These are phyloP conservation scores for Cnemophilus loriae DNA, from an alignment of 2,113 vertebrate species.

Conservation along the genomic window DNA sequence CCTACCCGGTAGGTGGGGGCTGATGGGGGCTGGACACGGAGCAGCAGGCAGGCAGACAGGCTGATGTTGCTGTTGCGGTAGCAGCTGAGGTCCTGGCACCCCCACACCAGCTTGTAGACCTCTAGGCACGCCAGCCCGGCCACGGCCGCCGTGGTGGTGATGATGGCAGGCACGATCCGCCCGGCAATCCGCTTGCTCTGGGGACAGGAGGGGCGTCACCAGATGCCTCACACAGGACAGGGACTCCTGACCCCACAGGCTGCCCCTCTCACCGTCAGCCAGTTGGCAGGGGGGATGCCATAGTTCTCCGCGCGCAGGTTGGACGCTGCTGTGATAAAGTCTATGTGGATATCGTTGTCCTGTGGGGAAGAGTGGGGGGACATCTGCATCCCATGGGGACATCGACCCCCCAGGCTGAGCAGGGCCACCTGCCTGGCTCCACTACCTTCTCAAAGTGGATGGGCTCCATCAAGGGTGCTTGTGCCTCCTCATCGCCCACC, in stretches of 20 bases:
- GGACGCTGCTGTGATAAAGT: slow-evolving; percentile 82
- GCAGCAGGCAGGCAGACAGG: slow-evolving; percentile 65
- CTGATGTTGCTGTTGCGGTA: slow-evolving; percentile 74
- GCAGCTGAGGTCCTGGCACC: slow-evolving; percentile 47
- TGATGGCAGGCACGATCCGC: slow-evolving; percentile 85
- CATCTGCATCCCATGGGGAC: not conserved
- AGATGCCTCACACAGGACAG: fast-evolving
- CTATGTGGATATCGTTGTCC: slow-evolving; percentile 84
- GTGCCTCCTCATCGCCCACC: not conserved
- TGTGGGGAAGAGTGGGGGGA: not conserved
- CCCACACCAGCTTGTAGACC: slow-evolving; percentile 82
- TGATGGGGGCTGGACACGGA: slow-evolving; percentile 20
- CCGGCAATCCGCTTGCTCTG: slow-evolving; percentile 86
- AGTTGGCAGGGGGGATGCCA: slow-evolving; percentile 73
- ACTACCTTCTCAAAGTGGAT: slow-evolving; percentile 85
- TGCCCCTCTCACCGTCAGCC: slow-evolving; percentile 32
- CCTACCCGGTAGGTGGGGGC: slow-evolving; percentile 66
- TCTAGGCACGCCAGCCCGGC: slow-evolving; percentile 86
- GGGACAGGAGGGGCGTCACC: not conserved
- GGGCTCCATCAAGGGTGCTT: slow-evolving; percentile 70
- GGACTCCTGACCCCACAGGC: fast-evolving
- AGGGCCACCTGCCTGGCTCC: fast-evolving
- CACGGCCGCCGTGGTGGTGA: slow-evolving; percentile 82
- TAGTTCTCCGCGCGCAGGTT: slow-evolving; percentile 87
- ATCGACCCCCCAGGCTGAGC: not conserved